Percentiles rank a stretch among this genome's conserved stretches.
These are phyloP conservation scores for Eurystomus glaucurus DNA, from an alignment of 2,797 vertebrate species.

Conservation along the genomic window DNA sequence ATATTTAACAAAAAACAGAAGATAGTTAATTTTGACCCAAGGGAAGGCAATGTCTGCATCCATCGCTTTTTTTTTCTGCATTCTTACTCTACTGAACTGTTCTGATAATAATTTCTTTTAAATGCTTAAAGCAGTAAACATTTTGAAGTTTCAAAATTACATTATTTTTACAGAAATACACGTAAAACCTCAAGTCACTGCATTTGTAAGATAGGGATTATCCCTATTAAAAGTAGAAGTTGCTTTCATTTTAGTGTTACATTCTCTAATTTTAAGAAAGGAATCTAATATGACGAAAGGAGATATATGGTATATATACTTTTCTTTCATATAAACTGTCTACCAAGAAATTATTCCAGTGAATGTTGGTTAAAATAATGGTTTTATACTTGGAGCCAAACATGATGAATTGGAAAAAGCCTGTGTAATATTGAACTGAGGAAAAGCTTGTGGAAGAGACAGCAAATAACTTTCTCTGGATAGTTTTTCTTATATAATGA, in stretches of 20 bases:
- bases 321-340: background rate
- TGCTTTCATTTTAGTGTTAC: background rate
- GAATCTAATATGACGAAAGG: background rate
- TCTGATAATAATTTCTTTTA: background rate
- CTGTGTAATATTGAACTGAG: background rate
- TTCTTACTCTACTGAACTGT: background rate
- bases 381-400: background rate
- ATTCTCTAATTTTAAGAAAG: background rate
- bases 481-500: background rate
- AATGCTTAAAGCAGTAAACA: background rate
- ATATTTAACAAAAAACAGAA: background rate
- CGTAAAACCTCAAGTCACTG: background rate
- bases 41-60: background rate
- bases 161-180: background rate
- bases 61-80: background rate
- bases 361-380: background rate
- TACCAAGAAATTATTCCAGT: background rate
- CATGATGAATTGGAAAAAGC: background rate
- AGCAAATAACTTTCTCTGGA: background rate
- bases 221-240: background rate
- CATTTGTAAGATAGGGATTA: background rate
- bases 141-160: background rate
- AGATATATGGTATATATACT: background rate
- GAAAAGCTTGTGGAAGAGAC: background rate
- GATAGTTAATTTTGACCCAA: background rate